Evolutionary conservation across 2,113 vertebrate species (phyloP).

Genomic region (Neodontobutis hainanensis): DNA sequence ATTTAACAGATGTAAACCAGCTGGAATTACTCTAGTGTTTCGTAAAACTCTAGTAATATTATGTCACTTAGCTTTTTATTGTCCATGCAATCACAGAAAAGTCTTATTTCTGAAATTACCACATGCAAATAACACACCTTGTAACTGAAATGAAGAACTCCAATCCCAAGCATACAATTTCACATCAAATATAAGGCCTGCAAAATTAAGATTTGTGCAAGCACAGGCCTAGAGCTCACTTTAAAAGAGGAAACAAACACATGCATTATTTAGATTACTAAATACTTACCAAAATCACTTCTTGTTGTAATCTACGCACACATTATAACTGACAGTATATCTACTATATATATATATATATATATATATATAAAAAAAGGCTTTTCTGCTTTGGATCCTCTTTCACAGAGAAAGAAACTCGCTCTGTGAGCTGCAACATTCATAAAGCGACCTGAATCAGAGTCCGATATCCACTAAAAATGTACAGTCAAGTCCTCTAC

Average conservation of each 20-base stretch:
- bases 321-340: background rate
- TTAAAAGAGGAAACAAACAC: constrained; percentile 1
- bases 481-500: constrained; percentile 23
- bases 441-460: background rate
- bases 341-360: too few species aligned
- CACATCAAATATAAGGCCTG: background rate
- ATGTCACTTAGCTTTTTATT: too few species aligned
- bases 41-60: too few species aligned
- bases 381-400: background rate
- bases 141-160: background rate
- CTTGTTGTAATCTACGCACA: constrained; percentile 1
- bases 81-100: too few species aligned
- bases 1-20: too few species aligned
- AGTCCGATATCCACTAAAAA: background rate
- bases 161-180: background rate
- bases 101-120: too few species aligned
- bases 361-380: too few species aligned
- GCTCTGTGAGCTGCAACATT: background rate
- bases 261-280: constrained; percentile 14
- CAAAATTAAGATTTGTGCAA: background rate
- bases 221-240: background rate
- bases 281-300: constrained; percentile 9
- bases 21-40: too few species aligned
- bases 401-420: constrained; percentile 19
- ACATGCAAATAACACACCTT: too few species aligned